Conservation (phyloP, 2,113 vertebrate species). For the Rhinolophus sinicus region DNA sequence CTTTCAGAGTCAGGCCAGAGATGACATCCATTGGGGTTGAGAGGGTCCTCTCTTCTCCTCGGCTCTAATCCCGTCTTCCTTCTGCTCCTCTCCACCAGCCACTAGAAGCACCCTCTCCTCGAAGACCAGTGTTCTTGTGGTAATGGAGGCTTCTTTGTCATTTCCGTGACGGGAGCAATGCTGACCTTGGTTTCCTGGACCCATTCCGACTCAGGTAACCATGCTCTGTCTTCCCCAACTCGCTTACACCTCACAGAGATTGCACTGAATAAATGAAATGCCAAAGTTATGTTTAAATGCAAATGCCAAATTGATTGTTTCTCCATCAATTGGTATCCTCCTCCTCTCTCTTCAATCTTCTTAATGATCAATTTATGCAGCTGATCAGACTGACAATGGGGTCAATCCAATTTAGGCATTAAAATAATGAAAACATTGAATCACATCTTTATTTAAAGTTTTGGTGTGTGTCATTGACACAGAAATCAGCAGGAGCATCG, state of each 20-base stretch:
- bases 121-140: neutral
- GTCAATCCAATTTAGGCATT: conserved; percentile 62
- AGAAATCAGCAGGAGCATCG: neutral
- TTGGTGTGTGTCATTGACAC: neutral
- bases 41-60: neutral
- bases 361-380: conserved; percentile 58
- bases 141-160: conserved; percentile 47
- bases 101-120: neutral
- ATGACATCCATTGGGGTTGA: neutral
- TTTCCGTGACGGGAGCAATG: conserved; percentile 72
- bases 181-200: conserved; percentile 76
- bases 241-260: accelerated
- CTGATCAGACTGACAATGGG: conserved; percentile 58
- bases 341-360: conserved; percentile 20
- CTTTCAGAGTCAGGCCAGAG: neutral
- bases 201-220: conserved; percentile 79
- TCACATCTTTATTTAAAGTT: conserved; percentile 45
- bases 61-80: neutral
- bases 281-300: conserved; percentile 55
- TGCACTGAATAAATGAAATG: neutral
- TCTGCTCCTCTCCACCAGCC: conserved; percentile 51
- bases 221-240: neutral
- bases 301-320: conserved; percentile 61
- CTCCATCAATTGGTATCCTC: neutral
- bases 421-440: conserved; percentile 60